These are phyloP conservation scores for Idaea aversata DNA, from an alignment of 2,888 invertebrate genomes.

Conservation along the genomic window DNA sequence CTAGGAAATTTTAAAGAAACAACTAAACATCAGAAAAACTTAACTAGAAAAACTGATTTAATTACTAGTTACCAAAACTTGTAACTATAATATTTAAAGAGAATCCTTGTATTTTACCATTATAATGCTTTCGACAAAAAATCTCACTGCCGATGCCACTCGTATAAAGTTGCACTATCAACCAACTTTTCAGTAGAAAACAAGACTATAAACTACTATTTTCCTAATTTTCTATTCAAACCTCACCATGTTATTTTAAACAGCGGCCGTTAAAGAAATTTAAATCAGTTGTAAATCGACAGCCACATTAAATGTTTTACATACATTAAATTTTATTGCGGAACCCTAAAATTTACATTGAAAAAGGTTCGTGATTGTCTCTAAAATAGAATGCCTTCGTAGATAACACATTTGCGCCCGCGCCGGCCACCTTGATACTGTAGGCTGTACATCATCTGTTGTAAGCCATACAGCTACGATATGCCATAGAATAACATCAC, in stretches of 20 bases:
- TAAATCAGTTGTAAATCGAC: constrained; percentile 1
- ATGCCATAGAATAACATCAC: constrained; percentile 3
- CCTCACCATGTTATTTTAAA: background rate
- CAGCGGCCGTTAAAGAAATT: background rate
- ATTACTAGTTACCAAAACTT: no score
- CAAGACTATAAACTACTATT: background rate
- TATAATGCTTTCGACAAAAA: no score
- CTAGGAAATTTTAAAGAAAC: no score
- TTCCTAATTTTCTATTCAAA: background rate
- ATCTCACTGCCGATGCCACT: no score
- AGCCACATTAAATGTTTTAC: background rate
- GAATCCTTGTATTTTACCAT: no score
- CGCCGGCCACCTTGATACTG: constrained; percentile 46
- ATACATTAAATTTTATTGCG: constrained; percentile 4
- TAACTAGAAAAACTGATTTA: no score
- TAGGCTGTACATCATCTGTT: constrained; percentile 53
- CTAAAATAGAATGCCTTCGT: constrained; percentile 45
- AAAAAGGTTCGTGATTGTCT: constrained; percentile 48
- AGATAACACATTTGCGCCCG: constrained; percentile 64
- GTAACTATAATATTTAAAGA: no score
- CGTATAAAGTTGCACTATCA: background rate
- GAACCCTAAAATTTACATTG: constrained; percentile 32
- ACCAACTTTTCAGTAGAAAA: background rate
- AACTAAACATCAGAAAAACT: no score
- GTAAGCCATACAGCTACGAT: constrained; percentile 34